Conservation (phyloP, 2,888 invertebrate species). For the Uropetala carovei region DNA sequence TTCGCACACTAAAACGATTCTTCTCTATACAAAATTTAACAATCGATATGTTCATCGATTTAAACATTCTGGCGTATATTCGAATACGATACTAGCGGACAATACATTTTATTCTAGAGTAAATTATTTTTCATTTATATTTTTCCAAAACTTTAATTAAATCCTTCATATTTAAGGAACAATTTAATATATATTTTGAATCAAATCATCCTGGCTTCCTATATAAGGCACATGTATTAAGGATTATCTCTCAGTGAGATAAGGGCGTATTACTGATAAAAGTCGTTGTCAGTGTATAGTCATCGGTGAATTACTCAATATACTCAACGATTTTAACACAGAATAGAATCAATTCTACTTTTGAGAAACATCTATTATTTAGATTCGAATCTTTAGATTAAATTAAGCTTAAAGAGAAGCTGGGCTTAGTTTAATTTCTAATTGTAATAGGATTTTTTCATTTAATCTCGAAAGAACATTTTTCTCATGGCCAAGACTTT, state of each 20-base stretch:
- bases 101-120: too few species aligned
- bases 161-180: too few species aligned
- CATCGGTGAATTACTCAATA: background rate
- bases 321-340: background rate
- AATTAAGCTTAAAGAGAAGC: too few species aligned
- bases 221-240: background rate
- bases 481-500: slow-evolving; percentile 50
- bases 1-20: background rate
- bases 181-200: too few species aligned
- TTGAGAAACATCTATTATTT: too few species aligned
- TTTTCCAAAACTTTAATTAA: too few species aligned
- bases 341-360: background rate
- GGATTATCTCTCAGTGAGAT: background rate
- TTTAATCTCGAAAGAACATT: background rate
- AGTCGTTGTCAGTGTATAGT: background rate
- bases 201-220: background rate
- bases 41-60: background rate
- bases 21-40: background rate
- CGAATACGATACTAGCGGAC: background rate
- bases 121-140: too few species aligned
- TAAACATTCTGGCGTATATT: background rate
- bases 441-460: background rate
- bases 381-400: too few species aligned
- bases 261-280: background rate
- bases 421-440: too few species aligned